Percentiles rank a stretch among this genome's conserved stretches.
Evolutionary conservation across 2,797 vertebrate species (phyloP).

Genomic region (Gallinago solitaria): DNA sequence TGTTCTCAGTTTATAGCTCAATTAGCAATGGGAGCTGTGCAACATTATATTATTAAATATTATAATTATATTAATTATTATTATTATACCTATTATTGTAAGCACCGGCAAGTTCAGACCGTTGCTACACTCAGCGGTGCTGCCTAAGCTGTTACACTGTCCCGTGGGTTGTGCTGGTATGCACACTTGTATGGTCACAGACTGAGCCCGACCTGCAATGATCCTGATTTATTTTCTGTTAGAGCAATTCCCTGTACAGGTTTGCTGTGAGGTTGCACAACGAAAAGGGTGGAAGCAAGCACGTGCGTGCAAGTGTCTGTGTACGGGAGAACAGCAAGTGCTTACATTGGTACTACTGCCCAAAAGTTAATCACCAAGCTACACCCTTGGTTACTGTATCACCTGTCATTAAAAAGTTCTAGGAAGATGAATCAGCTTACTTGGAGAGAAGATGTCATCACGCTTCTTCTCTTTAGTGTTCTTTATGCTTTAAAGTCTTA

Average conservation of each 20-base stretch:
- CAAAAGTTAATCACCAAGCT: slow-evolving; percentile 38
- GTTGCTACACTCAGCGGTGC: background rate
- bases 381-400: slow-evolving; percentile 44
- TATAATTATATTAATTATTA: too few relatives aligned
- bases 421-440: background rate
- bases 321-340: background rate
- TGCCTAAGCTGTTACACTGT: background rate
- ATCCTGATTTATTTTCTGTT: background rate
- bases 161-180: background rate
- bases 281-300: background rate
- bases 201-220: background rate
- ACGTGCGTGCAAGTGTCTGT: background rate
- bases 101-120: background rate
- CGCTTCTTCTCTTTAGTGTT: background rate
- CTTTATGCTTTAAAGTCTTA: background rate
- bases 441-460: background rate
- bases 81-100: background rate
- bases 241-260: background rate
- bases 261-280: slow-evolving; percentile 16
- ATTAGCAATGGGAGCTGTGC: background rate
- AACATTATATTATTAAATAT: background rate
- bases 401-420: slow-evolving; percentile 18
- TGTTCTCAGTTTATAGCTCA: background rate
- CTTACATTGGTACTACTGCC: background rate
- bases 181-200: background rate